phyloP scores from a whole-genome alignment of 2,888 invertebrate genomes.

The Gortyna flavago region DNA sequence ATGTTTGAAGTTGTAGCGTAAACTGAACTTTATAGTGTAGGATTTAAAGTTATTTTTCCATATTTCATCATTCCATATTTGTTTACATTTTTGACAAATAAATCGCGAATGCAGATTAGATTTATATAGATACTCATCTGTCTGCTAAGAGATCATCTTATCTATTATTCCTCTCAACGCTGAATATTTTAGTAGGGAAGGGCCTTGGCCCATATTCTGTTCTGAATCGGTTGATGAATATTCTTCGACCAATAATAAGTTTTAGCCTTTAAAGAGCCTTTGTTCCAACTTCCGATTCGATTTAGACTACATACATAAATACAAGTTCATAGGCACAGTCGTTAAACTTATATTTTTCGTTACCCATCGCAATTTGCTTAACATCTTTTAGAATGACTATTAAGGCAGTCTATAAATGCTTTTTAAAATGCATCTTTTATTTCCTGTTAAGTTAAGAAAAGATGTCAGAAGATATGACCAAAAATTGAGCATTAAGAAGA shows the following conservation, averaged over 20 bases:
- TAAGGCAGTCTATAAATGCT: not conserved
- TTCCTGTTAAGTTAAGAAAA: not conserved
- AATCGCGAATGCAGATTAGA: too few relatives aligned
- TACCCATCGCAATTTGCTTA: not conserved
- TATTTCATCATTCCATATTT: too few relatives aligned
- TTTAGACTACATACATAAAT: not conserved
- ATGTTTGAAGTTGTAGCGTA: too few relatives aligned
- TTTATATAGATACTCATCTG: not conserved
- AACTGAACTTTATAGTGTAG: too few relatives aligned
- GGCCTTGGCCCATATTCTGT: constrained; percentile 33
- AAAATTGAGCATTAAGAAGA: not conserved
- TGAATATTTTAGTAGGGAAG: constrained; percentile 43
- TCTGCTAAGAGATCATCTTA: constrained; percentile 24
- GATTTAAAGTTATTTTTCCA: too few relatives aligned
- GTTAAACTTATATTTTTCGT: not conserved
- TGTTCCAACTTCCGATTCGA: not conserved
- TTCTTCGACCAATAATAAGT: constrained; percentile 8
- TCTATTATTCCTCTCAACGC: constrained; percentile 24
- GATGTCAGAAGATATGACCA: not conserved
- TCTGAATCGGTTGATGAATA: constrained; percentile 16
- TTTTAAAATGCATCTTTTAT: not conserved
- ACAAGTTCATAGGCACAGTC: not conserved
- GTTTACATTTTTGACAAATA: too few relatives aligned
- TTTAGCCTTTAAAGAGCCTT: not conserved
- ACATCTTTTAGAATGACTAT: not conserved